phyloP scores from a whole-genome alignment of 2,888 invertebrate genomes.

The Protonemura montana region DNA sequence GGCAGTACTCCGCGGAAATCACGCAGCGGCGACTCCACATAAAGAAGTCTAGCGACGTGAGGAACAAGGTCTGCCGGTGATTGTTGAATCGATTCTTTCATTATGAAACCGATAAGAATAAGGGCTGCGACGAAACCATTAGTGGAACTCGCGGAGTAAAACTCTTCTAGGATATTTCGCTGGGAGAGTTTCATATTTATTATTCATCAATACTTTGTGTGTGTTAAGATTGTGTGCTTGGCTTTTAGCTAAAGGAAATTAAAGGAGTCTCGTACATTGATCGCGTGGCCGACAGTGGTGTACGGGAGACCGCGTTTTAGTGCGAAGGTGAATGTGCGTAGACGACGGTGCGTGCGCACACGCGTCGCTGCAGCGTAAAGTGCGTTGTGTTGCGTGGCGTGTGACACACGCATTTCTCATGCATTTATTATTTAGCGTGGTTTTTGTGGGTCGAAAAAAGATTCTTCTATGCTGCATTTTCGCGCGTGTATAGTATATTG shows the following conservation, averaged over 20 bases:
- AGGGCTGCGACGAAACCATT: background rate
- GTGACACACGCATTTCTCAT: background rate
- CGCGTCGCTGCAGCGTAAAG: background rate
- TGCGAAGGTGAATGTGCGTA: background rate
- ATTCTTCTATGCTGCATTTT: background rate
- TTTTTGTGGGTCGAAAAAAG: background rate
- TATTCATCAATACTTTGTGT: background rate
- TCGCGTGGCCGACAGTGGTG: background rate
- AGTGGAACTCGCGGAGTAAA: background rate
- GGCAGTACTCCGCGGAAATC: background rate
- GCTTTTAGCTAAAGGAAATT: background rate
- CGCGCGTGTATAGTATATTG: background rate
- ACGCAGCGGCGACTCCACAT: background rate
- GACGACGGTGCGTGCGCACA: background rate
- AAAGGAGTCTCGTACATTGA: background rate
- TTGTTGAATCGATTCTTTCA: background rate
- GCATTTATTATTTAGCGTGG: background rate
- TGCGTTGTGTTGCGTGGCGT: background rate
- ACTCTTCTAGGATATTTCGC: background rate
- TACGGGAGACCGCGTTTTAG: background rate
- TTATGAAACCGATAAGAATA: constrained; percentile 2
- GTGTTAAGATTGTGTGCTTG: background rate
- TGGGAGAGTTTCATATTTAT: background rate
- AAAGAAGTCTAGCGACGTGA: background rate
- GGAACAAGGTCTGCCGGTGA: background rate